Evolutionary conservation across 2,888 invertebrate genomes (phyloP), one percentile per base, ranked within the genome.

Genomic region (Ypsolopha sequella): DNA sequence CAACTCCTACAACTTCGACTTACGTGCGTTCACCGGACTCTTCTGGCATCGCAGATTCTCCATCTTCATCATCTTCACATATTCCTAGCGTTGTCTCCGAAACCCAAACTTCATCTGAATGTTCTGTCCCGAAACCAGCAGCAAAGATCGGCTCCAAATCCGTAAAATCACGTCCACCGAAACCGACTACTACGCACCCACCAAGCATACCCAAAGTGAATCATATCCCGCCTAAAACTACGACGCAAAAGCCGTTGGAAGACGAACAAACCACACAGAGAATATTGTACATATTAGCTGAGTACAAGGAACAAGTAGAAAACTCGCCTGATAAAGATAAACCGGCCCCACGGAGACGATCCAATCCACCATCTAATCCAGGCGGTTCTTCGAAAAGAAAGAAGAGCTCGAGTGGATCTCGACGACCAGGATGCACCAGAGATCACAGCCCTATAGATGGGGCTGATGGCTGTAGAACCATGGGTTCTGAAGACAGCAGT

Each of bases 281-380:
- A 58, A 94, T 94, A 61, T 90, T 93, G 55, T 93, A 93, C 58
- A 94, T 94, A 60, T 71, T 94, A 48, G 93, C 93, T 0, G 92
- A 94, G 65, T 94, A 94, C 68, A 93, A 93, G 48, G 94, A 94
- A 62, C 93, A 94, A 65, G 82, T 94, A 44, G 88, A 93, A 59
- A 94, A 93, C 64, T 93, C 93, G 0, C 94, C 94, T 0, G 94
- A 94, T 73, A 94, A 93, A 65, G 92, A 94, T 68, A 94, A 93
- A 70, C 94, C 94, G 0, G 94, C 94, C 0, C 94, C 94, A 0
- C 86, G 94, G 44, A 82, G 94, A 59, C 86, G 94, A 51, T 90
- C 92, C 0, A 93, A 93, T 70, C 91, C 91, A 10, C 92, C 93
- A 1, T 90, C 92, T 1, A 92, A 91, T 76, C 91, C 92, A 0